These are phyloP conservation scores for Argyresthia goedartella DNA, from an alignment of 2,888 invertebrate genomes.

Conservation along the genomic window DNA sequence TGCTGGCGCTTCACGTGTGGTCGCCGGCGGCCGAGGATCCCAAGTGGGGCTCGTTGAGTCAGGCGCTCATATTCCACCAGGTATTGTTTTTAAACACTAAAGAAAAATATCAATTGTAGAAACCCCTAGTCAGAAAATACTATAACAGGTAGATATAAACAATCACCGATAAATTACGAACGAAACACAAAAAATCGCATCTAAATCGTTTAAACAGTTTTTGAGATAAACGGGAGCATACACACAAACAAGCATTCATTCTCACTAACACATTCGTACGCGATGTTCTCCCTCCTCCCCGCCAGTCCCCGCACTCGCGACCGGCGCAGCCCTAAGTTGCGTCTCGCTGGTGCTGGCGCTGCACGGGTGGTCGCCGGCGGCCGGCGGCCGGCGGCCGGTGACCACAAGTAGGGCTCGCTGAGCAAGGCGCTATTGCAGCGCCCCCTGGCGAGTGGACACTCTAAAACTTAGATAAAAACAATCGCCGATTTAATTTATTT, in stretches of 20 bases:
- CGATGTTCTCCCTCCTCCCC: constrained; percentile 96
- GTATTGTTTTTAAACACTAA: constrained; percentile 50
- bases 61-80: constrained; percentile 99
- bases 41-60: constrained; percentile 97
- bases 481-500: too few species aligned
- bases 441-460: neutral
- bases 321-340: constrained; percentile 88
- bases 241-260: too few species aligned
- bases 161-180: too few species aligned
- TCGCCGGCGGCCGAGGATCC: constrained; percentile 86
- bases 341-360: constrained; percentile 87
- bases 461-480: too few species aligned
- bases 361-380: constrained; percentile 90
- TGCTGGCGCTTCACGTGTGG: constrained; percentile 89
- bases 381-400: too few species aligned
- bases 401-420: constrained; percentile 94
- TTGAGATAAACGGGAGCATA: too few species aligned
- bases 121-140: neutral
- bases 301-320: constrained; percentile 90
- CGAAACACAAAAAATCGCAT: too few species aligned
- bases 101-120: neutral
- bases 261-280: too few species aligned
- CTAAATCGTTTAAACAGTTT: too few species aligned
- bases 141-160: too few species aligned
- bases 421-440: constrained; percentile 87